A percentile compares a stretch with the other conserved stretches of the same genome.
These are phyloP conservation scores for Hyles euphorbiae DNA, from an alignment of 1,140 invertebrate genomes.

Conservation along the genomic window DNA sequence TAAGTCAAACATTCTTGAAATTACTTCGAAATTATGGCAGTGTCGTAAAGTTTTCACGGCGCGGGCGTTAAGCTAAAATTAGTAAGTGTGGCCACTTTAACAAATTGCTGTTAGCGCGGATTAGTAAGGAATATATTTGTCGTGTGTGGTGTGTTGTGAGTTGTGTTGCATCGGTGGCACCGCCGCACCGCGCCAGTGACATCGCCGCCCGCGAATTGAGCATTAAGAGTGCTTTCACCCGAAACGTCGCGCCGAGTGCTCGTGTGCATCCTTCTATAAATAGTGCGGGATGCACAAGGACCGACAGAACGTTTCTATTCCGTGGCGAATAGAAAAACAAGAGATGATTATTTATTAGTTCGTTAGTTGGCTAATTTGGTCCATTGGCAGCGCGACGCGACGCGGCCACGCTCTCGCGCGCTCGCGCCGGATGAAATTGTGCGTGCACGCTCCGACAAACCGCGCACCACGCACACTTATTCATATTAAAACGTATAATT, in stretches of 20 bases:
- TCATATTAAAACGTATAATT: slow-evolving; percentile 40
- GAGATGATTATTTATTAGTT: slow-evolving; percentile 74
- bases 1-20: slow-evolving; percentile 64
- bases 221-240: slow-evolving; percentile 72
- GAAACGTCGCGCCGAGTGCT: slow-evolving; percentile 59
- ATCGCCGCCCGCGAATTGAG: slow-evolving; percentile 50
- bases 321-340: slow-evolving; percentile 71
- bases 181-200: slow-evolving; percentile 34
- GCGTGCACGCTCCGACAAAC: slow-evolving; percentile 38
- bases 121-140: slow-evolving; percentile 31
- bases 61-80: slow-evolving; percentile 62
- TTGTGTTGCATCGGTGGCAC: neutral
- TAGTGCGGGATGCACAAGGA: slow-evolving; percentile 54
- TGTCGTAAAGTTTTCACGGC: slow-evolving; percentile 61
- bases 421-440: slow-evolving; percentile 52
- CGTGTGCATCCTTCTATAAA: slow-evolving; percentile 66
- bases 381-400: slow-evolving; percentile 54
- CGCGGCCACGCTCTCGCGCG: slow-evolving; percentile 59
- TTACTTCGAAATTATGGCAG: slow-evolving; percentile 61
- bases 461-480: slow-evolving; percentile 17
- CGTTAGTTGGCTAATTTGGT: slow-evolving; percentile 73
- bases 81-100: slow-evolving; percentile 52
- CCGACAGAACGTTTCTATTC: slow-evolving; percentile 65
- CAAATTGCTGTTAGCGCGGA: slow-evolving; percentile 56
- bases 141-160: neutral